These are phyloP conservation scores for Dendrolimus punctatus DNA, from an alignment of 1,140 invertebrate genomes.

Conservation along the genomic window DNA sequence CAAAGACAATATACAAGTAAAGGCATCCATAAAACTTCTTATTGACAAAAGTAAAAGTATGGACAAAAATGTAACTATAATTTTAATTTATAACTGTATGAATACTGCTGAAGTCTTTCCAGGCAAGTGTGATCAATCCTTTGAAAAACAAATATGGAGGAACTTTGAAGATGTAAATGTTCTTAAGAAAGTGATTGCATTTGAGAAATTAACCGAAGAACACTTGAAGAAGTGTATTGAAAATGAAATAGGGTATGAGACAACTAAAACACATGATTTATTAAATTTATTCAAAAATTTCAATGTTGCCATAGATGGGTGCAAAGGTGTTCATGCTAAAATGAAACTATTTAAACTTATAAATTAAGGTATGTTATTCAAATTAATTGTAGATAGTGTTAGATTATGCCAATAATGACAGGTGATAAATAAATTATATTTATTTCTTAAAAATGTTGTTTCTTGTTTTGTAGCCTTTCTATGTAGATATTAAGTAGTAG, in stretches of 20 bases:
- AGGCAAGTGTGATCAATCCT: constrained; percentile 32
- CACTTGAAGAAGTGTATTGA: constrained; percentile 47
- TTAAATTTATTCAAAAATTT: constrained; percentile 45
- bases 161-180: constrained; percentile 27
- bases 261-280: constrained; percentile 23
- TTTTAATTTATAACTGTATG: constrained; percentile 47
- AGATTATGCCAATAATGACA: not conserved
- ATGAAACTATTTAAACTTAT: constrained; percentile 27
- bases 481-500: no score
- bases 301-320: constrained; percentile 52
- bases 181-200: constrained; percentile 39
- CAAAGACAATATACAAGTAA: constrained; percentile 27
- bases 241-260: constrained; percentile 30
- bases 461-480: no score
- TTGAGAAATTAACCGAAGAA: constrained; percentile 34
- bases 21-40: constrained; percentile 24
- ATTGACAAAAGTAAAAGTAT: constrained; percentile 37
- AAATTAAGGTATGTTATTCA: not conserved
- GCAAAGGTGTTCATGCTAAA: constrained; percentile 59
- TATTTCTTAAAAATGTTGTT: no score
- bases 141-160: constrained; percentile 24
- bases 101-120: constrained; percentile 19
- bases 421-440: no score
- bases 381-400: not conserved
- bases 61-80: constrained; percentile 36